phyloP scores from a whole-genome alignment of 2,888 invertebrate genomes.

The Chrysodeixis includens region DNA sequence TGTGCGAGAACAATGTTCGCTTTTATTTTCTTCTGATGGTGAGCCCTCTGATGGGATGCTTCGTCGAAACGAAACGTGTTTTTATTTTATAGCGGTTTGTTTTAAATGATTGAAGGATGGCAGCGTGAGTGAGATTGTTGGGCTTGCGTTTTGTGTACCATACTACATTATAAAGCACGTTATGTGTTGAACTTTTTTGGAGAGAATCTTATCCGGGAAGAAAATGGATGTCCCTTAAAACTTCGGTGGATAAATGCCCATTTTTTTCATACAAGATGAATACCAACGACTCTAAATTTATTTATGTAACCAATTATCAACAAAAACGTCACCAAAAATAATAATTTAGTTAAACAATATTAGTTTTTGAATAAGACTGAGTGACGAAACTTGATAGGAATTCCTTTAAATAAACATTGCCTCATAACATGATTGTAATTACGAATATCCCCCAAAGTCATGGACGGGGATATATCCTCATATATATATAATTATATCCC shows the following conservation, averaged over 20 bases:
- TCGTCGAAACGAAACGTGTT: slow-evolving; percentile 52
- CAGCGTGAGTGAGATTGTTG: slow-evolving; percentile 24
- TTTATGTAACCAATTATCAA: too few species aligned
- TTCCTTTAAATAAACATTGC: neutral
- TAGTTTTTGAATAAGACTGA: neutral
- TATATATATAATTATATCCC: too few species aligned
- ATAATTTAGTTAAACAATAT: neutral
- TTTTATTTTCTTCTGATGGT: slow-evolving; percentile 69
- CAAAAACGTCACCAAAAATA: neutral
- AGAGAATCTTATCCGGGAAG: too few species aligned
- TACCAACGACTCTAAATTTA: too few species aligned
- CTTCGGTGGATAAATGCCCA: too few species aligned
- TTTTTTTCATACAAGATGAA: too few species aligned
- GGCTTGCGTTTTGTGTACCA: neutral
- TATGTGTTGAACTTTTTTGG: too few species aligned
- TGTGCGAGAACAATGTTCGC: slow-evolving; percentile 76
- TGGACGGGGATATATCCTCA: neutral
- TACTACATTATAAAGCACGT: neutral
- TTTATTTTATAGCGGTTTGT: slow-evolving; percentile 61
- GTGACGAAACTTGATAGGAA: neutral
- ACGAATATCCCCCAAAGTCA: neutral
- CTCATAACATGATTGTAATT: neutral
- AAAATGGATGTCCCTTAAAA: too few species aligned
- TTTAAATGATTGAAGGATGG: slow-evolving; percentile 52
- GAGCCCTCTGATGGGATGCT: slow-evolving; percentile 61